These are phyloP conservation scores for Macrosiphum euphorbiae DNA, from an alignment of 2,888 invertebrate genomes.

Conservation along the genomic window DNA sequence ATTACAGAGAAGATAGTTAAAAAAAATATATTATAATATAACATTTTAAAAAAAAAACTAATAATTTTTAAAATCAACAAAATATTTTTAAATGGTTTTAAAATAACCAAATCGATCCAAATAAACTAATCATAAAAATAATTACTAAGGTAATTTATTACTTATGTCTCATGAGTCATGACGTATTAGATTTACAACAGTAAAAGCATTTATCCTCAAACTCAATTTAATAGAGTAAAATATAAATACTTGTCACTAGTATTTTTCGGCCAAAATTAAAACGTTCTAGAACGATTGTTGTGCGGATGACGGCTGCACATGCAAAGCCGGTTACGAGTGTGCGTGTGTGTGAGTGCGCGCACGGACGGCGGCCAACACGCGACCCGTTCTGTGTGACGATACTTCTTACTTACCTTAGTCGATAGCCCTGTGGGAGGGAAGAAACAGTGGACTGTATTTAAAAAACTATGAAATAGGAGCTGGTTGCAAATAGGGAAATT, in stretches of 20 bases:
- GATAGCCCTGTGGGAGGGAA: no score
- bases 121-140: background rate
- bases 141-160: background rate
- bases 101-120: background rate
- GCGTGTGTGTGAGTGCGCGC: no score
- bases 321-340: no score
- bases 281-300: background rate
- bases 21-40: background rate
- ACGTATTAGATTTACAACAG: background rate
- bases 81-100: background rate
- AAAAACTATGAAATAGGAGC: no score
- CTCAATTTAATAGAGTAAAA: background rate
- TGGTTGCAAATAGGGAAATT: no score
- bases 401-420: no score
- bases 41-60: background rate
- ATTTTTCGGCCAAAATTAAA: background rate
- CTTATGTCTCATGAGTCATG: background rate
- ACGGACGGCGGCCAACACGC: no score
- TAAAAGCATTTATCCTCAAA: background rate
- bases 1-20: background rate
- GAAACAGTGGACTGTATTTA: no score
- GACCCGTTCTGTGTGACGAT: no score
- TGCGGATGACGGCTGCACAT: no score
- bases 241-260: background rate
- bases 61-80: background rate